Evolutionary conservation across 2,888 invertebrate genomes (phyloP).

Genomic region (Diloba caeruleocephala): DNA sequence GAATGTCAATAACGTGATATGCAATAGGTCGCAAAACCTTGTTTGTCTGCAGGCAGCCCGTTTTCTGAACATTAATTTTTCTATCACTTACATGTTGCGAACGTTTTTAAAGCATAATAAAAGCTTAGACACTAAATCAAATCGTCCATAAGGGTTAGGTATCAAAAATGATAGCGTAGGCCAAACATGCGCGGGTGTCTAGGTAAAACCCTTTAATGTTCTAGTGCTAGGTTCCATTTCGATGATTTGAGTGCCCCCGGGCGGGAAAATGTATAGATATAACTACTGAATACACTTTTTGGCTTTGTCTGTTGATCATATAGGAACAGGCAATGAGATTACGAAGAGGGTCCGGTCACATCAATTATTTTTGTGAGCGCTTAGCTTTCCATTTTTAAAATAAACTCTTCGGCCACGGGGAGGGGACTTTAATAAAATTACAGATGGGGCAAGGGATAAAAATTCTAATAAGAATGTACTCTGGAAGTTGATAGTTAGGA

Average conservation of each 20-base stretch:
- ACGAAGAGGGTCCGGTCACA: constrained; percentile 75
- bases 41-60: not conserved
- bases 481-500: not conserved
- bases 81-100: not conserved
- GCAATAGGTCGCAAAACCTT: constrained; percentile 18
- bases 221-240: constrained; percentile 41
- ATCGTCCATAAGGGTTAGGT: constrained; percentile 13
- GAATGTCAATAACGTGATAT: constrained; percentile 30
- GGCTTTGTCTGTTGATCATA: constrained; percentile 46
- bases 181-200: constrained; percentile 20
- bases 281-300: constrained; percentile 35
- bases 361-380: constrained; percentile 84
- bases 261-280: constrained; percentile 22
- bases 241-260: constrained; percentile 31
- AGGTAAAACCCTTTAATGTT: constrained; percentile 32
- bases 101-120: constrained; percentile 13
- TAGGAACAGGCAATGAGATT: constrained; percentile 68
- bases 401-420: constrained; percentile 70
- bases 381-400: constrained; percentile 85
- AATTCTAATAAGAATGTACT: constrained; percentile 37
- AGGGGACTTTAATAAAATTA: constrained; percentile 81
- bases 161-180: constrained; percentile 17
- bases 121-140: constrained; percentile 8
- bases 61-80: constrained; percentile 3
- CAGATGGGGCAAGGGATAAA: constrained; percentile 47